Base-by-base conservation (phyloP, 2,888 invertebrate species). In the Craniophora ligustri region DNA sequence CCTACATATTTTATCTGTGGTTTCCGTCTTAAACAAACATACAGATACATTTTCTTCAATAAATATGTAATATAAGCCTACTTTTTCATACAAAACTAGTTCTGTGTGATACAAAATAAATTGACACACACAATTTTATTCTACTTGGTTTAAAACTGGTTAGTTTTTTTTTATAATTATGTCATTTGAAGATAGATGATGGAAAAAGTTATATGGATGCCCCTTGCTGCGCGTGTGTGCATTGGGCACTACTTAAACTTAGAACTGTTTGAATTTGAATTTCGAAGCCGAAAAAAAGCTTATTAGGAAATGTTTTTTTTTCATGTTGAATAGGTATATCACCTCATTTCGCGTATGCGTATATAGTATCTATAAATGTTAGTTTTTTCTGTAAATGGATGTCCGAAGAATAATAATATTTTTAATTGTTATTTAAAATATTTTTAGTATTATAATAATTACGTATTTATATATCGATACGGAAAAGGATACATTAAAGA, bases 101-200 rank as follows among this genome's bases (percentile, higher is more conserved):
- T 32, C 4, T 13, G 11, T 2, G 18, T 38, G 53, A 56, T 57
- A 41, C 34, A 44, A 50, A 53, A 47, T 15, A 18, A 23, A 30
- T 7, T 15, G 26, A n/a, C 47, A 38, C 38, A 38, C n/a, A n/a
- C n/a, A n/a, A n/a, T n/a, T n/a, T n/a, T n/a, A n/a, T n/a, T 15
- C 11, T 16, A 23, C 31, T 34, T 26, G 15, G 5, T 30, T 5
- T 2, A 14, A 46, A 57, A 57, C 55, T 41, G 57, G 72, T 73
- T 72, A 62, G 75, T 67, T 21, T 66, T 66, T 65, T 75, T 72
- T 68, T 67, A 54, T 75, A 87, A 87, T 88, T 86, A 87, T 84
- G 82, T 85, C 81, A 88, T 85, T 77, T 49, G 30, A 38, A 38
- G 39, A 38, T 64, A 47, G n/a, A n/a, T 46, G 67, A 70, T 55